Conservation (phyloP, 2,888 invertebrate species). For the Atherix ibis region DNA sequence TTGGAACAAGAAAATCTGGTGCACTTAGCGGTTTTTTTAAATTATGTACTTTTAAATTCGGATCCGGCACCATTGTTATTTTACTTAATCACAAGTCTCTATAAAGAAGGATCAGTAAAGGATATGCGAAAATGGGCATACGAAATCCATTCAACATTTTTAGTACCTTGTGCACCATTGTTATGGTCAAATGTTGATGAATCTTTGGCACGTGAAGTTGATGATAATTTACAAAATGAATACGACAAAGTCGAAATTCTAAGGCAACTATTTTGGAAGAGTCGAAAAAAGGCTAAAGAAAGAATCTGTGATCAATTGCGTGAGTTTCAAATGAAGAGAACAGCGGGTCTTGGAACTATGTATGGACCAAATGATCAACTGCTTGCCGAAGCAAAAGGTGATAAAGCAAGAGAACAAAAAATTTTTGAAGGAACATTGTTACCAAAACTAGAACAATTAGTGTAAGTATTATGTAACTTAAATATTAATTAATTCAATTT, state of each 20-base stretch:
- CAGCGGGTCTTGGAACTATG: slow-evolving; percentile 74
- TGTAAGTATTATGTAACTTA: slow-evolving; percentile 34
- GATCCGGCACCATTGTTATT: slow-evolving; percentile 53
- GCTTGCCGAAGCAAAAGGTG: slow-evolving; percentile 62
- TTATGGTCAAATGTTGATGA: slow-evolving; percentile 40
- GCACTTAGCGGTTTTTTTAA: slow-evolving; percentile 87
- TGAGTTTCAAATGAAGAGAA: slow-evolving; percentile 63
- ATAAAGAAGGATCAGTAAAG: slow-evolving; percentile 67
- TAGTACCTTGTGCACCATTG: slow-evolving; percentile 62
- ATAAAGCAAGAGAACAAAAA: slow-evolving; percentile 58
- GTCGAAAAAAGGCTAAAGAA: slow-evolving; percentile 47
- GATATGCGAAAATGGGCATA: slow-evolving; percentile 98
- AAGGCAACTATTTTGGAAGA: slow-evolving; percentile 77
- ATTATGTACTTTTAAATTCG: slow-evolving; percentile 71
- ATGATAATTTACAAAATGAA: slow-evolving; percentile 68
- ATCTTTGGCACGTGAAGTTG: slow-evolving; percentile 76
- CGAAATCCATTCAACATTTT: slow-evolving; percentile 93
- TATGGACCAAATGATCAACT: slow-evolving; percentile 76
- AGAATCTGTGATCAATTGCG: slow-evolving; percentile 29
- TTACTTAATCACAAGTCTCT: slow-evolving; percentile 82
- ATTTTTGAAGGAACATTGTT: slow-evolving; percentile 57
- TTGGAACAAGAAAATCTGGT: slow-evolving; percentile 62
- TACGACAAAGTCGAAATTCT: slow-evolving; percentile 81
- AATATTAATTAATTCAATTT: neutral
- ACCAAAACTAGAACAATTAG: slow-evolving; percentile 52